A percentile compares a stretch with the other conserved stretches of the same genome.
Conservation (phyloP, 2,888 invertebrate species). For the Melieria picta region DNA sequence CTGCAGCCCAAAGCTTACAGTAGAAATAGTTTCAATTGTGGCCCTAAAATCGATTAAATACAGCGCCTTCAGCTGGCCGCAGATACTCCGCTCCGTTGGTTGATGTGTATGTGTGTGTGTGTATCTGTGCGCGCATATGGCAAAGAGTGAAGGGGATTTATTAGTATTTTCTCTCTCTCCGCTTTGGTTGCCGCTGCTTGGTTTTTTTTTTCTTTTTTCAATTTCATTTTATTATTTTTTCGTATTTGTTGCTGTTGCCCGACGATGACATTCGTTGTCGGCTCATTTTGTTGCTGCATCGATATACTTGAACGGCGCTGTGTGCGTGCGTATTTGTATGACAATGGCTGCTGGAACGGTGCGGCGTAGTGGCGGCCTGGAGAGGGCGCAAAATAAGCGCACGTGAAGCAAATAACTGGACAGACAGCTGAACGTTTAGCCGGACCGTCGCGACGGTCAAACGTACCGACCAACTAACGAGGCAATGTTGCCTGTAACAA, state of each 20-base stretch:
- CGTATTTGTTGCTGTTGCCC: conserved; percentile 28
- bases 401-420: conserved; percentile 43
- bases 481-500: conserved; percentile 3
- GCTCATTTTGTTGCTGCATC: conserved; percentile 35
- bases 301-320: neutral
- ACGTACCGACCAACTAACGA: neutral
- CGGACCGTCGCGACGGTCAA: neutral
- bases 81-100: no score
- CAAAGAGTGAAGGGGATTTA: conserved; percentile 39
- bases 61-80: no score
- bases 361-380: conserved; percentile 7
- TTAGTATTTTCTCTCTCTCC: conserved; percentile 31
- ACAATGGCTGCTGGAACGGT: conserved; percentile 23
- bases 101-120: neutral
- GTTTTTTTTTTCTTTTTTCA: conserved; percentile 7
- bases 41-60: no score
- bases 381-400: conserved; percentile 31
- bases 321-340: conserved; percentile 9
- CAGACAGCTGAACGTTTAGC: conserved; percentile 2
- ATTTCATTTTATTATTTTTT: conserved; percentile 30
- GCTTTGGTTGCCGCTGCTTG: neutral
- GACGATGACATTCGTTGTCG: conserved; percentile 46
- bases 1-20: no score
- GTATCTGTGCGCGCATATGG: neutral
- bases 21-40: no score